Base-by-base conservation (phyloP, 2,113 vertebrate genomes). In the Hylia prasina region DNA sequence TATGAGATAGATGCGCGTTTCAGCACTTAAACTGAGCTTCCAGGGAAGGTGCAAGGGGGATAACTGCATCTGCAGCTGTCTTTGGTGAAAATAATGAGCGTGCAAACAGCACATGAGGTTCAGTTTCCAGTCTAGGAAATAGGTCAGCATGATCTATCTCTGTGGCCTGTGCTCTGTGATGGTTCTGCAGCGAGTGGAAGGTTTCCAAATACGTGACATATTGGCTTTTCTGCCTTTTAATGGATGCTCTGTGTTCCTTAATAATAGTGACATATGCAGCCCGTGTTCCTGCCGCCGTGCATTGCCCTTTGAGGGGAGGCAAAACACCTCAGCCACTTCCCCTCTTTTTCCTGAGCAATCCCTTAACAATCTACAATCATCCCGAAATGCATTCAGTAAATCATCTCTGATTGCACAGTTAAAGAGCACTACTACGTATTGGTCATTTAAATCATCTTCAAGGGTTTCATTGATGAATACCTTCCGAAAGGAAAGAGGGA, bases 391-490 rank as follows among this genome's bases (percentile, higher is more conserved):
- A 53, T 78, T 78, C 90, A 47, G 82, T 48, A 93, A 83, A 86
- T 94, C 89, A 83, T 15, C 61, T 83, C 71, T 94, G 96, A 93
- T 93, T 91, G 58, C 78, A 5, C 82, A 65, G 75, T 10, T 92
- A 83, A 91, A 83, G 69, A 91, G 58, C 64, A 9, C 79, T 72
- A 6, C 80, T 93, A 58, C 84, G 7, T 44, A 24, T 54, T 35
- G 80, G 69, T 89, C 70, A 92, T 95, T 95, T 96, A 91, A 89
- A 95, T 89, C 70, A 83, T 82, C 51, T 84, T 93, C 93, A 86
- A 91, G 70, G 77, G 63, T 81, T 93, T 89, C 90, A 37, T 54
- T 96, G 95, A 92, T 53, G 83, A 88, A 65, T 78, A 57, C 53
- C 88, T 93, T 50, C 61, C 1, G 1, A 80, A 54, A 94, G 56